Conservation (phyloP, 2,888 invertebrate genomes). For the Macrophya annulata region DNA sequence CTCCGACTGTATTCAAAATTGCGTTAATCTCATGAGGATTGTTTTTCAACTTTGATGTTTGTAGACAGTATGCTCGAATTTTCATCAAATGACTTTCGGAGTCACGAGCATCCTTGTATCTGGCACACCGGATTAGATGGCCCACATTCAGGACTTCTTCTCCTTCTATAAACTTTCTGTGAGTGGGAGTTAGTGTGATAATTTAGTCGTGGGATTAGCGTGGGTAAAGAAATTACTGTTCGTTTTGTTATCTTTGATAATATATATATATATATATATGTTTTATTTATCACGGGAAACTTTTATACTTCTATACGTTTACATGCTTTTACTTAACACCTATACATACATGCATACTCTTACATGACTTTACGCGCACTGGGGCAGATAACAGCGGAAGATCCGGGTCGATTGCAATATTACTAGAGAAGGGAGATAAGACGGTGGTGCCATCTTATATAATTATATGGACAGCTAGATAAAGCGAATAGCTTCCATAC, state of each 20-base stretch:
- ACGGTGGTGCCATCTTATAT: neutral
- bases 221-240: no score
- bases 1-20: neutral
- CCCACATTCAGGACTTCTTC: conserved; percentile 41
- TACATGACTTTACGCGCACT: no score
- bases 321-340: no score
- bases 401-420: no score
- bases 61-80: conserved; percentile 10
- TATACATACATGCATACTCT: no score
- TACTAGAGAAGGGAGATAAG: neutral
- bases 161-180: conserved; percentile 52
- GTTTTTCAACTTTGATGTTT: neutral
- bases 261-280: no score
- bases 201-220: no score
- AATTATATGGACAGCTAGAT: neutral
- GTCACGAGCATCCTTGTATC: conserved; percentile 22
- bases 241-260: no score
- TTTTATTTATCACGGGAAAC: no score
- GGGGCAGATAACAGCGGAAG: no score
- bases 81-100: neutral
- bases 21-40: conserved; percentile 17
- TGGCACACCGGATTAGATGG: conserved; percentile 50
- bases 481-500: conserved; percentile 2
- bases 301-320: no score
- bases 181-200: conserved; percentile 15